phyloP scores from a whole-genome alignment of 2,113 vertebrate species.

The Hippoglossus stenolepis region DNA sequence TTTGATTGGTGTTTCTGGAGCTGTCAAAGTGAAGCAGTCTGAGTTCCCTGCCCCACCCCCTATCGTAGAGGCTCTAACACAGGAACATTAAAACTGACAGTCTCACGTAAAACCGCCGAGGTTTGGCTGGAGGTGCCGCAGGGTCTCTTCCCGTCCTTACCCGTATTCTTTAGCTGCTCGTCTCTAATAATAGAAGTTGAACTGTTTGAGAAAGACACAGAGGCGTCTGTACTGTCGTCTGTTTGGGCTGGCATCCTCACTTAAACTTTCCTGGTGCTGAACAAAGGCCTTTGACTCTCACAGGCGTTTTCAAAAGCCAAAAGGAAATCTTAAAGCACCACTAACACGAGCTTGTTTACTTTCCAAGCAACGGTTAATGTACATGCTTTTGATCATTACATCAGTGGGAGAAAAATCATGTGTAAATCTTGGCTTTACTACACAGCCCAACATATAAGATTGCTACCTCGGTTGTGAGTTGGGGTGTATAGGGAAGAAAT shows the following conservation, averaged over 20 bases:
- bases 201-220: conserved; percentile 6
- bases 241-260: neutral
- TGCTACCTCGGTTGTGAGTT: conserved; percentile 31
- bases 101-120: conserved; percentile 40
- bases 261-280: conserved; percentile 1
- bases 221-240: conserved; percentile 30
- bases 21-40: conserved; percentile 46
- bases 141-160: conserved; percentile 22
- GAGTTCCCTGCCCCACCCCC: conserved; percentile 50
- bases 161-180: conserved; percentile 10
- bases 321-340: conserved; percentile 18
- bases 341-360: conserved; percentile 17
- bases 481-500: conserved; percentile 43
- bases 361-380: conserved; percentile 11
- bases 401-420: conserved; percentile 28
- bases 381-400: conserved; percentile 37
- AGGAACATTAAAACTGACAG: conserved; percentile 76
- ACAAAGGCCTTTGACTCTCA: neutral
- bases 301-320: neutral
- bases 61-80: conserved; percentile 60
- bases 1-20: conserved; percentile 54
- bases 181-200: conserved; percentile 23
- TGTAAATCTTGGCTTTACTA: conserved; percentile 48
- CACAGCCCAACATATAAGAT: conserved; percentile 31
- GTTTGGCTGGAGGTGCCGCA: neutral